A percentile compares a stretch with the other conserved stretches of the same genome.
phyloP scores from a whole-genome alignment of 1,140 invertebrate genomes.

The Conus ventricosus region DNA sequence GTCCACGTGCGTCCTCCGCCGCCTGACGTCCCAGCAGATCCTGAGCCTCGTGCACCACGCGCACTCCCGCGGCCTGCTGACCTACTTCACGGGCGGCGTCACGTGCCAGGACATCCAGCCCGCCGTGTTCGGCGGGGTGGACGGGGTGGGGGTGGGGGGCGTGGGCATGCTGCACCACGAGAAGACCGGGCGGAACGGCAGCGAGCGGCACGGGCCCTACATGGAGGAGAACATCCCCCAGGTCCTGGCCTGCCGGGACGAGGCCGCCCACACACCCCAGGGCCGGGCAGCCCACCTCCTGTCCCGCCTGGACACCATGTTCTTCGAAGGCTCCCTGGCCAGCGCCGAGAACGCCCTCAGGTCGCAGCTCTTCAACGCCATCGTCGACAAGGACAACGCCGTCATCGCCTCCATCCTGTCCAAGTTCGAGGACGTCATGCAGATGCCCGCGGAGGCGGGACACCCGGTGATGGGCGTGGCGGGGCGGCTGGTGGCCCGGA shows the following conservation, averaged over 20 bases:
- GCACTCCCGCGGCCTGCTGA: slow-evolving; percentile 39
- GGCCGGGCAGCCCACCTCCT: slow-evolving; percentile 40
- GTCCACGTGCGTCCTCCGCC: slow-evolving; percentile 41
- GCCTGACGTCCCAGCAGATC: slow-evolving; percentile 36
- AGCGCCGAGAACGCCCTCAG: slow-evolving; percentile 35
- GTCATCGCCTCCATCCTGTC: slow-evolving; percentile 5
- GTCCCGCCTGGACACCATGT: slow-evolving; percentile 46
- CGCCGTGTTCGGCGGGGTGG: slow-evolving; percentile 40
- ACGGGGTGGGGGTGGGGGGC: slow-evolving; percentile 46
- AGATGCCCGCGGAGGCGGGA: slow-evolving; percentile 23
- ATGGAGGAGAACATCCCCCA: slow-evolving; percentile 49
- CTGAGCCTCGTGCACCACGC: slow-evolving; percentile 40
- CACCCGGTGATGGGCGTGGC: slow-evolving; percentile 34
- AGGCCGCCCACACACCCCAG: background rate
- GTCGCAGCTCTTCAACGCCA: slow-evolving; percentile 33
- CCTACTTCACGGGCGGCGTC: slow-evolving; percentile 46
- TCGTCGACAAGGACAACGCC: slow-evolving; percentile 33
- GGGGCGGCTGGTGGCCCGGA: slow-evolving; percentile 12
- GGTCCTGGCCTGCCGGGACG: background rate
- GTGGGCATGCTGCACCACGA: slow-evolving; percentile 40
- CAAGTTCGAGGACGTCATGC: slow-evolving; percentile 32
- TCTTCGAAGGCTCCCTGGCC: slow-evolving; percentile 42
- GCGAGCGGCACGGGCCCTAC: slow-evolving; percentile 38
- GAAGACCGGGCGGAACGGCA: slow-evolving; percentile 23
- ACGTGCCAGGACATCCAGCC: slow-evolving; percentile 43